Base-by-base conservation (phyloP, 2,113 vertebrate genomes). In the Propithecus coquereli region DNA sequence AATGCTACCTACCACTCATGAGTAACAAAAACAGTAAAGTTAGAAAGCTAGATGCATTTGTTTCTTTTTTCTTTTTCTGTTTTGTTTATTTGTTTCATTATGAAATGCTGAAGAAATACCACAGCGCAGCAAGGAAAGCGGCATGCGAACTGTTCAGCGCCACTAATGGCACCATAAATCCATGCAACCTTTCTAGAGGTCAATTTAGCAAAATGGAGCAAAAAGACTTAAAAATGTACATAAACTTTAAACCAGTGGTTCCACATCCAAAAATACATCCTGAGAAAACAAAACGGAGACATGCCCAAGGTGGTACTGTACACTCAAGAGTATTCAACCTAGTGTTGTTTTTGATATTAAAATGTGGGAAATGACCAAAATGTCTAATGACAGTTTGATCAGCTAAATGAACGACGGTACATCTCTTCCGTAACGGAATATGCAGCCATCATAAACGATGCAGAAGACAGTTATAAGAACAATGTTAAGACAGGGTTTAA, bases 121-220 rank as follows among this genome's bases (percentile, higher is more conserved):
- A 20, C 16, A 0, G 0, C 18, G 37, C 14, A 14, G 27, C 27
- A 30, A 71, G 43, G 37, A 5, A 43, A 25, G 3, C 30, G 37
- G 9, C n/a, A 8, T 25, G 0, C 22, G 20, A 10, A 43, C 22
- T 3, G 0, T 2, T 9, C 27, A 0, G 13, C 12, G 0, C 59
- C 76, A 10, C 65, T 85, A 6, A 66, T 9, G 8, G 25, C n/a
- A 8, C 30, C 7, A 43, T 3, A 66, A 71, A 79, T 17, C 27
- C 74, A 83, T 5, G 14, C 32, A 52, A 3, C 18, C 40, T 74
- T 77, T 47, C 47, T 5, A 68, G 61, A 47, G 13, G 73, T 12
- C 40, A 47, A 3, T 25, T 25, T 66, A 25, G 54, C 76, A 61
- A 87, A 82, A 73, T 7, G 32, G 59, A 79, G 61, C 32, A 71